phyloP scores from a whole-genome alignment of 2,888 invertebrate genomes.

The Eulithis prunata region DNA sequence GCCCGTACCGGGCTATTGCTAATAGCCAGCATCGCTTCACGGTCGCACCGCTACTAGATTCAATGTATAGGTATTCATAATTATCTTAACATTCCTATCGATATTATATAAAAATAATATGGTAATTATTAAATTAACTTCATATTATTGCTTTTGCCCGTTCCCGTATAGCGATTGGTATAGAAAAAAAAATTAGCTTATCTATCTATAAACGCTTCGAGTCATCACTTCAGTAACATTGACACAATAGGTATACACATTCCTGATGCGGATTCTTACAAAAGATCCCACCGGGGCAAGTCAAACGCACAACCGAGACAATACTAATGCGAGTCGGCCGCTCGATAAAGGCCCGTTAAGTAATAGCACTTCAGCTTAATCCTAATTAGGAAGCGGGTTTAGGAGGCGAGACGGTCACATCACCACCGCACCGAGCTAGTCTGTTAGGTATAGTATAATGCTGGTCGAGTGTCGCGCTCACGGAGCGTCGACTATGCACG shows the following conservation, averaged over 20 bases:
- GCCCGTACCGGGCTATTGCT: conserved; percentile 67
- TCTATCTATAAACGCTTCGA: conserved; percentile 78
- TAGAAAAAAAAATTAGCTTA: conserved; percentile 80
- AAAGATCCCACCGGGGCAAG: conserved; percentile 81
- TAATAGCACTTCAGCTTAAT: conserved; percentile 83
- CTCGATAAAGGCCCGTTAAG: conserved; percentile 76
- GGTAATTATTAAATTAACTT: conserved; percentile 85
- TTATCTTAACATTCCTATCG: conserved; percentile 79
- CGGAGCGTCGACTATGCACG: conserved; percentile 70
- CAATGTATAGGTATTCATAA: conserved; percentile 69
- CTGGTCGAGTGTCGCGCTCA: conserved; percentile 55
- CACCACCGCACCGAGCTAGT: conserved; percentile 34
- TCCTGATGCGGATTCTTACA: conserved; percentile 64
- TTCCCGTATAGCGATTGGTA: conserved; percentile 85
- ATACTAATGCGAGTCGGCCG: conserved; percentile 76
- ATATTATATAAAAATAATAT: conserved; percentile 84
- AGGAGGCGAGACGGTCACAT: conserved; percentile 64
- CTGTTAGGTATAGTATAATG: conserved; percentile 34
- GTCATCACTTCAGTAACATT: conserved; percentile 70
- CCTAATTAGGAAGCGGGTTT: conserved; percentile 76
- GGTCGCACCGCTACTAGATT: conserved; percentile 81
- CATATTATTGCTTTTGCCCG: conserved; percentile 85
- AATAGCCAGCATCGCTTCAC: conserved; percentile 81
- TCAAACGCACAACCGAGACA: conserved; percentile 83
- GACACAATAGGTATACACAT: conserved; percentile 62